phyloP scores from a whole-genome alignment of 2,888 invertebrate genomes.

The Lycia hirtaria region DNA sequence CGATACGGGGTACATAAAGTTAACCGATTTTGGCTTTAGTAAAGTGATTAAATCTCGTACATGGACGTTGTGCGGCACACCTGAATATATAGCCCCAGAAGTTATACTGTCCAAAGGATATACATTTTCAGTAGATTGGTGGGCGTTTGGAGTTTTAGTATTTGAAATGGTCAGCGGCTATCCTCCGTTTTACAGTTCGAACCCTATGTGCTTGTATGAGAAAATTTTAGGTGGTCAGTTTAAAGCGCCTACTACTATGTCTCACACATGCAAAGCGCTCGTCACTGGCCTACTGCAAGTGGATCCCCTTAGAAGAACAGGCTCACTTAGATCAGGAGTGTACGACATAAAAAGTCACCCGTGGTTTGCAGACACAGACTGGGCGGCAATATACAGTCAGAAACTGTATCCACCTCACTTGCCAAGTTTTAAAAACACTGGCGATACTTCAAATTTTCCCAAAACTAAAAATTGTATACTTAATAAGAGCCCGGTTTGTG shows the following conservation, averaged over 20 bases:
- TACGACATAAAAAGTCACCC: slow-evolving; percentile 95
- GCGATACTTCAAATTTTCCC: slow-evolving; percentile 89
- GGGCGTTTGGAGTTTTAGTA: slow-evolving; percentile 94
- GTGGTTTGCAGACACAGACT: slow-evolving; percentile 94
- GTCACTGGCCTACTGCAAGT: slow-evolving; percentile 90
- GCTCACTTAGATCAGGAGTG: slow-evolving; percentile 94
- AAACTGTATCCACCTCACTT: slow-evolving; percentile 87
- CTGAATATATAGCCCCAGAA: slow-evolving; percentile 98
- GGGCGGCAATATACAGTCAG: slow-evolving; percentile 92
- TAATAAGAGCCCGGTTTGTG: slow-evolving; percentile 73
- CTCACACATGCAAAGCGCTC: slow-evolving; percentile 91
- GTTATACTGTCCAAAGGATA: slow-evolving; percentile 95
- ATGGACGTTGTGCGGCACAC: slow-evolving; percentile 97
- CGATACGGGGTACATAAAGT: slow-evolving; percentile 89
- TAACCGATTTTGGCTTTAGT: slow-evolving; percentile 97
- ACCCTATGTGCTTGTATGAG: slow-evolving; percentile 96
- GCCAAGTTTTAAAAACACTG: slow-evolving; percentile 80
- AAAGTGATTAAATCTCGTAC: slow-evolving; percentile 91
- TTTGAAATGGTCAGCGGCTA: slow-evolving; percentile 95
- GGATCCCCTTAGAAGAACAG: slow-evolving; percentile 87
- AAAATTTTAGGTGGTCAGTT: slow-evolving; percentile 96
- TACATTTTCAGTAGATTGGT: slow-evolving; percentile 96
- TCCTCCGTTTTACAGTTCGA: slow-evolving; percentile 95
- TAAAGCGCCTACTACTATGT: slow-evolving; percentile 92
- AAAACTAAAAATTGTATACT: slow-evolving; percentile 82